phyloP scores from a whole-genome alignment of 1,140 invertebrate species.

The Halotydeus destructor region DNA sequence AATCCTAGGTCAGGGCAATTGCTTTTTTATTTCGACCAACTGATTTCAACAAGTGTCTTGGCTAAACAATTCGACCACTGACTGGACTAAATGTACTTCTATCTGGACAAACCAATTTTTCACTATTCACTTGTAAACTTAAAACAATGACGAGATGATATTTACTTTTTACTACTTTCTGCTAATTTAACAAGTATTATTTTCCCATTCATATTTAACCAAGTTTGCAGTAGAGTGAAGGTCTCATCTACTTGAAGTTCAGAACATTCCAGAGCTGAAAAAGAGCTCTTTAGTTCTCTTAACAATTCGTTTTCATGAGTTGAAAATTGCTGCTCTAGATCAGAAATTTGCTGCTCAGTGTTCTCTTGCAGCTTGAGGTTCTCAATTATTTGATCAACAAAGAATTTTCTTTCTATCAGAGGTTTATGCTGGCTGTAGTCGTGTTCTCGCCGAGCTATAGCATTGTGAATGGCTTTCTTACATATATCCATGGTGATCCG shows the following conservation, averaged over 20 bases:
- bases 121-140: no score
- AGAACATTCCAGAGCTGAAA: slow-evolving; percentile 39
- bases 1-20: no score
- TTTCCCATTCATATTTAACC: not conserved
- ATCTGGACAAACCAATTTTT: no score
- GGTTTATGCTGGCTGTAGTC: slow-evolving; percentile 39
- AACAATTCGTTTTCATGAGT: slow-evolving; percentile 45
- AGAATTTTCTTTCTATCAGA: slow-evolving; percentile 59
- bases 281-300: slow-evolving; percentile 37
- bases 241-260: slow-evolving; percentile 48
- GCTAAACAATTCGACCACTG: no score
- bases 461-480: slow-evolving; percentile 52
- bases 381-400: slow-evolving; percentile 52
- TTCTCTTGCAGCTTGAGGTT: slow-evolving; percentile 49
- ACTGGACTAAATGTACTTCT: no score
- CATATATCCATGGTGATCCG: slow-evolving; percentile 46
- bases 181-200: no score
- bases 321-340: slow-evolving; percentile 42
- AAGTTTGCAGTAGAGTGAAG: slow-evolving; percentile 36
- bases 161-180: no score
- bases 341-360: slow-evolving; percentile 40
- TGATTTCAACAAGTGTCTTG: no score
- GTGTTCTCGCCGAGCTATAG: slow-evolving; percentile 35
- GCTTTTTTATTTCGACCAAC: no score
- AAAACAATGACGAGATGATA: no score